Base-by-base conservation (phyloP, 1,140 invertebrate species). In the Drosophila dunni region DNA sequence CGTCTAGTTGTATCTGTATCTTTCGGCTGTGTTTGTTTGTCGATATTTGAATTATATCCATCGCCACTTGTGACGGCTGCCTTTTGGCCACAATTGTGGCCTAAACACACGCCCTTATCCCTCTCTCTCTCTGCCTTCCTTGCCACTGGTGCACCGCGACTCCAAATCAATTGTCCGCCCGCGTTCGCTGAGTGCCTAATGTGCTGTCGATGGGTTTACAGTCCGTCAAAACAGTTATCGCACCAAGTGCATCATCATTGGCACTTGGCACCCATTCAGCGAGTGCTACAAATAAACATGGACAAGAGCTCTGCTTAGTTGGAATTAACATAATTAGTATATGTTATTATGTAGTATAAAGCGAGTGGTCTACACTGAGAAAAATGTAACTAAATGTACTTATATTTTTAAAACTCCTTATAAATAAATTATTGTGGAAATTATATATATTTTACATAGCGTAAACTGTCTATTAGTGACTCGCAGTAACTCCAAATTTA, bases 171-270 rank as follows among this genome's bases (percentile, higher is more conserved):
- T 88, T 82, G 79, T 65, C 69, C 63, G 56, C 45, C 44, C n/a
- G 33, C 53, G 51, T 68, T 65, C 68, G 79, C 68, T 74, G 79
- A 88, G 76, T 79, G 83, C 76, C 79, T 76, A 80, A 88, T 88
- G 69, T 77, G 83, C 83, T 88, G 83, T 82, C 83, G 83, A 88
- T 88, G 81, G 84, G 76, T 88, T 88, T 88, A 88, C 83, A 88
- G 78, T 88, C 83, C 79, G 83, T 88, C 83, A 88, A 88, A 86
- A 88, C 82, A 82, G 69, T 82, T 76, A 56, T 69, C 75, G 50
- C 71, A 64, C 67, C 61, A 50, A 81, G 64, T 79, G 68, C 79
- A 74, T 79, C 83, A 77, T 76, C 73, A 65, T 64, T 70, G 67
- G n/a, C 67, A 71, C 71, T 68, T 66, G 81, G 62, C 75, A 71